phyloP scores from a whole-genome alignment of 2,113 vertebrate genomes.

The Brachyistius frenatus region DNA sequence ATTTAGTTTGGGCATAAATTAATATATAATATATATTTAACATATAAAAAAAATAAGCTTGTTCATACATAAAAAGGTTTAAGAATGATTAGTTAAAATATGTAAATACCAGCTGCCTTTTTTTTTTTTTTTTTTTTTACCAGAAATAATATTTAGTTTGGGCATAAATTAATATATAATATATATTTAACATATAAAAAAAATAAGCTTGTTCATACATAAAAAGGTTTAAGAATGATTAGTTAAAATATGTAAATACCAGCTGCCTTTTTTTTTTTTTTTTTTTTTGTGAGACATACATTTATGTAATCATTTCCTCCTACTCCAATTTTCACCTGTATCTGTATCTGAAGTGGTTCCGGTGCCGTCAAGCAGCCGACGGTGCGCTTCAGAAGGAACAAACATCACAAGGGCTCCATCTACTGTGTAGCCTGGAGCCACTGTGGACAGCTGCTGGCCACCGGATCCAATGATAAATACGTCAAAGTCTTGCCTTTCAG shows the following conservation, averaged over 20 bases:
- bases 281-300: background rate
- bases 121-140: too few relatives aligned
- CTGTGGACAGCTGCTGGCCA: conserved; percentile 95
- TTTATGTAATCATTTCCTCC: background rate
- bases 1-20: too few relatives aligned
- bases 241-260: background rate
- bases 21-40: too few relatives aligned
- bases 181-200: too few relatives aligned
- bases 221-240: background rate
- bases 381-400: conserved; percentile 97
- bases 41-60: too few relatives aligned
- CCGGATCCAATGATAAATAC: conserved; percentile 98
- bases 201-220: background rate
- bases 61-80: background rate
- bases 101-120: background rate
- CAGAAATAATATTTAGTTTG: too few relatives aligned
- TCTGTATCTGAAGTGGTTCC: conserved; percentile 76
- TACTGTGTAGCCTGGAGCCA: conserved; percentile 99
- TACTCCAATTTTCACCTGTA: background rate
- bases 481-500: conserved; percentile 98
- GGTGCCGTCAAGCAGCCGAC: conserved; percentile 87
- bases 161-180: too few relatives aligned
- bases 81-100: background rate
- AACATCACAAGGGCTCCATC: conserved; percentile 99
- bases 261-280: background rate